Conservation (phyloP, 2,888 invertebrate species). For the Sympetrum striolatum region DNA sequence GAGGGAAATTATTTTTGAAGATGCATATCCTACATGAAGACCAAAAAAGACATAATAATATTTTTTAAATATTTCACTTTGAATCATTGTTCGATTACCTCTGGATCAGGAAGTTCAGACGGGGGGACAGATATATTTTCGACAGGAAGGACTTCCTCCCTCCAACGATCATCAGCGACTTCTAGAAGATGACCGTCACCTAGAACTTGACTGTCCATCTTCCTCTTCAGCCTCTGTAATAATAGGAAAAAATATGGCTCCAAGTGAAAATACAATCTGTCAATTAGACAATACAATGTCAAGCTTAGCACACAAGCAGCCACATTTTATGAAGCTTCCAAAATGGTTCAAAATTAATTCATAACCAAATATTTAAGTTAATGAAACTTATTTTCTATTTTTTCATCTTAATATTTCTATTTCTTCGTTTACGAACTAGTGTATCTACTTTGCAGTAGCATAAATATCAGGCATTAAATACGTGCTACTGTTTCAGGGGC, state of each 20-base stretch:
- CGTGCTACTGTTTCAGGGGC: not conserved
- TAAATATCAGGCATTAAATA: not conserved
- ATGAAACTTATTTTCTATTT: too few species aligned
- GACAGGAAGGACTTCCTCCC: slow-evolving; percentile 27
- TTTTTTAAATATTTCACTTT: too few species aligned
- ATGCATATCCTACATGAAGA: too few species aligned
- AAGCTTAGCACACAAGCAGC: too few species aligned
- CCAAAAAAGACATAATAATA: too few species aligned
- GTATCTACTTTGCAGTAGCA: too few species aligned
- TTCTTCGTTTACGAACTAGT: too few species aligned
- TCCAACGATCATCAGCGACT: slow-evolving; percentile 31
- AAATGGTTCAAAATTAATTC: not conserved
- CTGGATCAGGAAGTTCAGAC: slow-evolving; percentile 28
- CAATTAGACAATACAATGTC: too few species aligned
- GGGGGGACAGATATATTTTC: slow-evolving; percentile 28
- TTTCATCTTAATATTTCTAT: too few species aligned
- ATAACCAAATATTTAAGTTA: too few species aligned
- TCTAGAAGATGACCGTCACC: slow-evolving; percentile 29
- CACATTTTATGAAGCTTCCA: not conserved
- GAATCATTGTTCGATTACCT: not conserved
- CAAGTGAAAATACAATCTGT: not conserved
- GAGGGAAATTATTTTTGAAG: too few species aligned
- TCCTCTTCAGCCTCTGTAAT: not conserved
- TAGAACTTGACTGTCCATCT: slow-evolving; percentile 28
- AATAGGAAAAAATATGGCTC: not conserved